Evolutionary conservation across 2,797 vertebrate species (phyloP).

Genomic region (Dallia pectoralis): DNA sequence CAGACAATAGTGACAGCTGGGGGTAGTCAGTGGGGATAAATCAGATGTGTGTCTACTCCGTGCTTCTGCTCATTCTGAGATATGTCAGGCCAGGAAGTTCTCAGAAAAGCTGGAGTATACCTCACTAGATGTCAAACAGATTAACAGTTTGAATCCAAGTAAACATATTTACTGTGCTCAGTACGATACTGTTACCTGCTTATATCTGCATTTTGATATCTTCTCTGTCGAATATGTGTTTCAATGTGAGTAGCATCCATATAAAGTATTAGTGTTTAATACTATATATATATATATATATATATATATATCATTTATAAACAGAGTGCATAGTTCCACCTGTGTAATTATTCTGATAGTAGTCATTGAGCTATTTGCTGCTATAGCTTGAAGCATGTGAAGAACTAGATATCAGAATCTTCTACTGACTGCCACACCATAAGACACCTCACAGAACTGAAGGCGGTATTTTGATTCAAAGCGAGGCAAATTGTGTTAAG

Average conservation of each 20-base stretch:
- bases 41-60: slow-evolving; percentile 63
- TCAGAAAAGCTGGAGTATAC: not conserved
- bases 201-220: slow-evolving; percentile 7
- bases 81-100: slow-evolving; percentile 22
- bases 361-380: not conserved
- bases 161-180: slow-evolving; percentile 27
- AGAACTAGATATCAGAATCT: slow-evolving; percentile 28
- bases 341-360: not conserved
- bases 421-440: slow-evolving; percentile 36
- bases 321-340: not conserved
- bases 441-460: slow-evolving; percentile 47
- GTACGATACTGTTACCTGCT: slow-evolving; percentile 32
- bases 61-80: slow-evolving; percentile 50
- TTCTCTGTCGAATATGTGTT: not conserved
- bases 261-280: not conserved
- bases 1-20: slow-evolving; percentile 72
- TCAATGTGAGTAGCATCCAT: slow-evolving; percentile 6
- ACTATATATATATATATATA: not conserved
- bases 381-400: slow-evolving; percentile 22
- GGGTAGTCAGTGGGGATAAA: slow-evolving; percentile 77
- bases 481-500: slow-evolving; percentile 66
- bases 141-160: slow-evolving; percentile 47
- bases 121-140: slow-evolving; percentile 31
- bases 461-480: slow-evolving; percentile 67
- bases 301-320: not conserved